These are phyloP conservation scores for Spizaetus ornatus DNA, from an alignment of 2,113 vertebrate genomes.

Conservation along the genomic window DNA sequence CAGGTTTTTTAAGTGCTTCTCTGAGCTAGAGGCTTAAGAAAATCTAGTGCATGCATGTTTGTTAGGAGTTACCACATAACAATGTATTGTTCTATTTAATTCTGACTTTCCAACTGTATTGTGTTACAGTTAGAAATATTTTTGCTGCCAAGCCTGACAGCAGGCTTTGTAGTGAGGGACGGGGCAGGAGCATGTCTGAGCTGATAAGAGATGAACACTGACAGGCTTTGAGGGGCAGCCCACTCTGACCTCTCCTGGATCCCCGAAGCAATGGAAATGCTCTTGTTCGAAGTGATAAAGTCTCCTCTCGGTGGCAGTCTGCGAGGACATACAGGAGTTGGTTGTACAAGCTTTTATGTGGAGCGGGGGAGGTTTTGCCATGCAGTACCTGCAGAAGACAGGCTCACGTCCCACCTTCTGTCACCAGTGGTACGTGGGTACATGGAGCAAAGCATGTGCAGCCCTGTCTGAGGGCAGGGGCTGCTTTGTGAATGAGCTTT, in stretches of 20 bases:
- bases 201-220: no score
- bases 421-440: rapidly evolving
- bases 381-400: neutral
- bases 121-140: no score
- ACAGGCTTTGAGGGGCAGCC: neutral
- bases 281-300: neutral
- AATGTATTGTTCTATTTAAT: neutral
- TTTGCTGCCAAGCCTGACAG: no score
- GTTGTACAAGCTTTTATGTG: neutral
- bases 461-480: neutral
- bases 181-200: rapidly evolving
- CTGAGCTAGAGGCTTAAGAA: neutral
- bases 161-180: neutral
- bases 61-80: no score
- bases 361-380: neutral
- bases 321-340: neutral
- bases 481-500: neutral
- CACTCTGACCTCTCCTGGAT: neutral
- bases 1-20: neutral
- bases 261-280: neutral
- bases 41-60: rapidly evolving
- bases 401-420: neutral
- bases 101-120: neutral
- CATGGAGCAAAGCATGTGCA: rapidly evolving
- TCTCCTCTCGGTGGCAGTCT: neutral